Evolutionary conservation across 2,797 vertebrate species (phyloP), one percentile per base, ranked within the genome.

Genomic region (Xenopus petersii): DNA sequence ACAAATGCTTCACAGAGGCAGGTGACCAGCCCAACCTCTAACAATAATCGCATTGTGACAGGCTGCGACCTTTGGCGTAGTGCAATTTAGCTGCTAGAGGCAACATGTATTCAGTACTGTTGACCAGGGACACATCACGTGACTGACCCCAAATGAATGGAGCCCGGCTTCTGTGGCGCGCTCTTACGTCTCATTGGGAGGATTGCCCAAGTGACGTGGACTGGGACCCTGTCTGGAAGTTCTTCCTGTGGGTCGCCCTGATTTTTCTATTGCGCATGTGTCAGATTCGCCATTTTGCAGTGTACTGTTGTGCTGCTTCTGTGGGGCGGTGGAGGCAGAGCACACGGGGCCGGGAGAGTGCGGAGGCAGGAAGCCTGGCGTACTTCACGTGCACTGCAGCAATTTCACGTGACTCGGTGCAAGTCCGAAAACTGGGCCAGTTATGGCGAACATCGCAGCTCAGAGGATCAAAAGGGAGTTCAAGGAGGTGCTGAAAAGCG

Each of bases 391-490:
- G 59, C 48, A 66, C 69, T 1, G 66, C 16, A 46, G 24, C 17
- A 16, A 64, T 11, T 26, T 8, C 4, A 66, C 42, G 16, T 8
- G 5, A 21, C 65, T 49, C 21, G 12, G n/a, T 79, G 54, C 21
- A 21, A 21, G 21, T 21, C 21, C 21, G 21, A 21, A 81, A 79
- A 75, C 86, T 21, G 86, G 86, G 88, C 86, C 81, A 78, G 88
- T 84, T 89, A 98, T 98, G 97, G 96, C 96, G 75, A 98, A 98
- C 92, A 98, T 98, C 89, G 97, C 97, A 83, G 96, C 96, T 85
- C 96, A 98, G 86, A 92, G 97, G 90, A 98, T 98, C 93, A 98
- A 97, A 92, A 91, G 97, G 88, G 97, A 98, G 93, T 98, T 98
- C 91, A 98, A 98, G 92, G 96, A 98, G 94, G 96, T 98, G 91